These are phyloP conservation scores for Drosophila nebulosa DNA, from an alignment of 1,140 invertebrate species.

Conservation along the genomic window DNA sequence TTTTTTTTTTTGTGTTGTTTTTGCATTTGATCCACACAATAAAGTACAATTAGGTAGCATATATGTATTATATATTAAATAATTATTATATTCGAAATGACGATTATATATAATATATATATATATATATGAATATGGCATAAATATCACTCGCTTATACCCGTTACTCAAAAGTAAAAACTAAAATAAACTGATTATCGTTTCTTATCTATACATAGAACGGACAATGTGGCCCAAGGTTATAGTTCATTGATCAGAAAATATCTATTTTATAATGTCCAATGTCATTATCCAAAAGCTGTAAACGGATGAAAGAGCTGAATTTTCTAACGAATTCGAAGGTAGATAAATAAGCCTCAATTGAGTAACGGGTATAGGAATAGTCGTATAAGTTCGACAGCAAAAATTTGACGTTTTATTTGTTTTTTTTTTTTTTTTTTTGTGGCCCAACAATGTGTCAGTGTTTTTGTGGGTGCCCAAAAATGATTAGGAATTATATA, in stretches of 20 bases:
- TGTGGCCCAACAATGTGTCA: conserved; percentile 40
- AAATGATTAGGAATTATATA: not conserved
- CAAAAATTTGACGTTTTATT: not conserved
- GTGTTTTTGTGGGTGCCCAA: conserved; percentile 24
- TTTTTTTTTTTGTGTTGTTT: conserved; percentile 16
- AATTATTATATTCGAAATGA: conserved; percentile 1
- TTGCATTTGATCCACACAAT: conserved; percentile 43
- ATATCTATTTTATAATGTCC: too few relatives aligned
- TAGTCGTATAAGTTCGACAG: not conserved
- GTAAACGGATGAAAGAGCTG: too few relatives aligned
- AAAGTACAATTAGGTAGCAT: conserved; percentile 33
- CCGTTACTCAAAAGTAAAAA: not conserved
- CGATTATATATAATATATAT: conserved; percentile 4
- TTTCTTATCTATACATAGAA: too few relatives aligned
- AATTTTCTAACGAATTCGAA: too few relatives aligned
- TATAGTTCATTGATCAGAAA: too few relatives aligned
- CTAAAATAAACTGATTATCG: too few relatives aligned
- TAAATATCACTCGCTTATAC: conserved; percentile 40
- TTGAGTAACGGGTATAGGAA: not conserved
- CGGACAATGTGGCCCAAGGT: too few relatives aligned
- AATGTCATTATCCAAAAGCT: too few relatives aligned
- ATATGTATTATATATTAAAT: conserved; percentile 15
- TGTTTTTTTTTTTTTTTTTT: conserved; percentile 25
- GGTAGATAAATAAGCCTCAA: too few relatives aligned
- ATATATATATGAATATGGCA: conserved; percentile 39